These are phyloP conservation scores for Anguilla japonica DNA, from an alignment of 2,113 vertebrate genomes.

Conservation along the genomic window DNA sequence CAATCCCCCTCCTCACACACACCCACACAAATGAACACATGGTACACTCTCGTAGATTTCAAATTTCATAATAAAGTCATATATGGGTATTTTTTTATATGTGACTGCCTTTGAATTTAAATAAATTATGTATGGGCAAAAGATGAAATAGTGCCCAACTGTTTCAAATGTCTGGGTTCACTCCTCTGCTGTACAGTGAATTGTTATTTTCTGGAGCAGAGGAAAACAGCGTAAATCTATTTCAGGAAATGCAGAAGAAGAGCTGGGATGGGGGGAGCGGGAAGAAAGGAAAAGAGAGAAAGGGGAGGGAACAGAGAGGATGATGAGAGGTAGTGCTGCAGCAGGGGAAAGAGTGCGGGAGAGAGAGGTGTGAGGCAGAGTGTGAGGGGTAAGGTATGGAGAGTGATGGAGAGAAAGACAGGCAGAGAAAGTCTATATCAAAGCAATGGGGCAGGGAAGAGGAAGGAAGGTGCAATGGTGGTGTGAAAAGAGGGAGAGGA, in stretches of 20 bases:
- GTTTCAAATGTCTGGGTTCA: not conserved
- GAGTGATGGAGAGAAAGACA: not conserved
- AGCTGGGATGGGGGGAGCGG: not conserved
- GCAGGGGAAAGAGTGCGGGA: not conserved
- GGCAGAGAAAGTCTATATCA: not conserved
- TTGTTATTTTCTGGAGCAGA: conserved; percentile 4
- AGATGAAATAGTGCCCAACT: not conserved
- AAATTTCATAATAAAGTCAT: not conserved
- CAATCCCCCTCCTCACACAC: not conserved
- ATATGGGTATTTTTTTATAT: not conserved
- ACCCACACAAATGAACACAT: not conserved
- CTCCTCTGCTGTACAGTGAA: not conserved
- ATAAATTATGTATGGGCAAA: not conserved
- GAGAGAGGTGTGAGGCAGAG: not conserved
- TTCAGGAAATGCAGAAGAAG: conserved; percentile 1
- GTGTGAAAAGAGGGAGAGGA: not conserved
- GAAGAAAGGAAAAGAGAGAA: not conserved
- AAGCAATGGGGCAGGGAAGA: not conserved
- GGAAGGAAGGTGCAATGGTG: not conserved
- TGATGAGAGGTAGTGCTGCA: not conserved
- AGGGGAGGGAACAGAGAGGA: not conserved
- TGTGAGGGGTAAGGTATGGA: too few species aligned
- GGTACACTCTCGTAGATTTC: not conserved
- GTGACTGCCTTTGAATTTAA: not conserved
- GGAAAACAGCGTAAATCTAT: not conserved